Percentiles rank a stretch among this genome's conserved stretches.
Evolutionary conservation across 2,113 vertebrate species (phyloP).

Genomic region (Meleagris gallopavo): DNA sequence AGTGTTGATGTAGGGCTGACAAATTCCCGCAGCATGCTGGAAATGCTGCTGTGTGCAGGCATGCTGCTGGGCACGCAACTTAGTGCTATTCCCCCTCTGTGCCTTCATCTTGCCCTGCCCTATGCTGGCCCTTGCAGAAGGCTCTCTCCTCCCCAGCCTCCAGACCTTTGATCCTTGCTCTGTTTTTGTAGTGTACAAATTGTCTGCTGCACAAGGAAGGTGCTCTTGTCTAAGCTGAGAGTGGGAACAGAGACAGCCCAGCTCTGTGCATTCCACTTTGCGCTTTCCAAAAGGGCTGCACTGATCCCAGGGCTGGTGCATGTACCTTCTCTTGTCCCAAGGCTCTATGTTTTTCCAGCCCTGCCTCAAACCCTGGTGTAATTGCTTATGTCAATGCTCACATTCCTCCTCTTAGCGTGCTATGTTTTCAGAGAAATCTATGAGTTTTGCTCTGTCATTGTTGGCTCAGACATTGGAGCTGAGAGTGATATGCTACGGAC

Average conservation of each 20-base stretch:
- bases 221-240: too few relatives aligned
- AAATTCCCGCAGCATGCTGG: background rate
- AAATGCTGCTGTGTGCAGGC: rapidly evolving
- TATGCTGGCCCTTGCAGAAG: too few relatives aligned
- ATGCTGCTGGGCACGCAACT: background rate
- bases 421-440: background rate
- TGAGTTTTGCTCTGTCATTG: background rate
- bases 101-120: background rate
- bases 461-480: background rate
- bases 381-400: rapidly evolving
- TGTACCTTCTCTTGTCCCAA: too few relatives aligned
- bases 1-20: background rate
- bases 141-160: background rate
- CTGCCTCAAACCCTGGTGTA: rapidly evolving
- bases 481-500: background rate
- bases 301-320: background rate
- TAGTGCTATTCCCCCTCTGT: background rate
- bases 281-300: background rate
- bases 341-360: background rate
- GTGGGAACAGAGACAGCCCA: too few relatives aligned
- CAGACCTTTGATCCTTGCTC: background rate
- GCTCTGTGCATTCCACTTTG: too few relatives aligned
- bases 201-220: background rate
- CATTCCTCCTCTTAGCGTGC: background rate
- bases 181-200: background rate